A percentile compares a stretch with the other conserved stretches of the same genome.
These are phyloP conservation scores for Operophtera brumata DNA, from an alignment of 2,888 invertebrate species.

Conservation along the genomic window DNA sequence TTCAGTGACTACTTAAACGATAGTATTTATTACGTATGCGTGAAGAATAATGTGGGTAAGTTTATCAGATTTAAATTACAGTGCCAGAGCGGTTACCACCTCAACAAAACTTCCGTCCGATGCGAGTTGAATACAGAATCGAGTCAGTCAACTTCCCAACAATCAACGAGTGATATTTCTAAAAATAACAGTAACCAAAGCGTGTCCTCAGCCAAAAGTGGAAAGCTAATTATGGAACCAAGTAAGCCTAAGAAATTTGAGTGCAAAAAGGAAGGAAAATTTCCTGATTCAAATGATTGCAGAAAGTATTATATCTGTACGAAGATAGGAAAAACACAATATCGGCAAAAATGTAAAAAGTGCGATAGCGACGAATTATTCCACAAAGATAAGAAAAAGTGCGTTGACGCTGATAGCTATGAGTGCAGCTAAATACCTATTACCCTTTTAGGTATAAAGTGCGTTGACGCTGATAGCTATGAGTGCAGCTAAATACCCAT, in stretches of 20 bases:
- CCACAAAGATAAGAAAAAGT: slow-evolving; percentile 58
- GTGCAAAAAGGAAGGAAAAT: slow-evolving; percentile 41
- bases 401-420: slow-evolving; percentile 57
- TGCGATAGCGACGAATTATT: slow-evolving; percentile 70
- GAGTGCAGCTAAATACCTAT: slow-evolving; percentile 43
- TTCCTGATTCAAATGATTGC: slow-evolving; percentile 56
- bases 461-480: slow-evolving; percentile 57
- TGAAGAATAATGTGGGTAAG: slow-evolving; percentile 42
- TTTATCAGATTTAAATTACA: slow-evolving; percentile 63
- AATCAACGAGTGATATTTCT: slow-evolving; percentile 30
- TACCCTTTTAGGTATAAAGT: too few relatives aligned
- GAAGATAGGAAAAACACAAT: slow-evolving; percentile 46
- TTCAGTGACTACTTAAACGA: slow-evolving; percentile 61
- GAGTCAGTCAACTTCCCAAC: slow-evolving; percentile 24
- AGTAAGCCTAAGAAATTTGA: slow-evolving; percentile 28
- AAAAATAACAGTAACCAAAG: slow-evolving; percentile 36
- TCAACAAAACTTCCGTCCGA: slow-evolving; percentile 54
- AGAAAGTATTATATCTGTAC: slow-evolving; percentile 71
- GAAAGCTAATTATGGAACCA: slow-evolving; percentile 8
- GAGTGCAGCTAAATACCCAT: slow-evolving; percentile 44
- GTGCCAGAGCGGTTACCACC: slow-evolving; percentile 58
- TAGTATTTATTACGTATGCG: slow-evolving; percentile 70
- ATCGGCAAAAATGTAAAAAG: slow-evolving; percentile 57
- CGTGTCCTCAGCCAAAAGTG: slow-evolving; percentile 14
- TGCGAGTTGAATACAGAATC: slow-evolving; percentile 45